Evolutionary conservation across 2,797 vertebrate genomes (phyloP).

Genomic region (Lithobates sylvaticus): DNA sequence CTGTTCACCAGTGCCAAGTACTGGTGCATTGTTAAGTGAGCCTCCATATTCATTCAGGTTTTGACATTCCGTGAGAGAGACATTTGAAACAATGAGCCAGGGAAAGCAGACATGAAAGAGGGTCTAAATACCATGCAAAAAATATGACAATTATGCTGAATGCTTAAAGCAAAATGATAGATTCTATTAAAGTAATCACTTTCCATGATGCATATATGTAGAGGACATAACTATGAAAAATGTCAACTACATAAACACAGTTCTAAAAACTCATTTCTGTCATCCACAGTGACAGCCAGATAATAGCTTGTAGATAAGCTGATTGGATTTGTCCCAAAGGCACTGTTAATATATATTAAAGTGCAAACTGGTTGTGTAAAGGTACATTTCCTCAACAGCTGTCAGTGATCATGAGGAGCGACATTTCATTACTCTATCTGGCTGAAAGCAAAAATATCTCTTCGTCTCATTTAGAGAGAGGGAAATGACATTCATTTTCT

Average conservation of each 20-base stretch:
- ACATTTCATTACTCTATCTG: slow-evolving; percentile 22
- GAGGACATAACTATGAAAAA: slow-evolving; percentile 34
- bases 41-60: slow-evolving; percentile 9
- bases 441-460: slow-evolving; percentile 42
- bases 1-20: slow-evolving; percentile 21
- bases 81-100: slow-evolving; percentile 22
- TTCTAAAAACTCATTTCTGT: slow-evolving; percentile 54
- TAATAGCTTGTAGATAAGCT: slow-evolving; percentile 10
- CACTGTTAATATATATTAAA: slow-evolving; percentile 42
- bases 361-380: slow-evolving; percentile 37
- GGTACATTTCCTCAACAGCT: slow-evolving; percentile 57
- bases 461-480: slow-evolving; percentile 33
- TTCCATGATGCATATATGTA: slow-evolving; percentile 47
- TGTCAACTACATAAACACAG: slow-evolving; percentile 35
- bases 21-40: neutral
- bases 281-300: slow-evolving; percentile 45
- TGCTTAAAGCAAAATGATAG: slow-evolving; percentile 56
- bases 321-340: slow-evolving; percentile 60
- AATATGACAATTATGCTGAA: slow-evolving; percentile 34
- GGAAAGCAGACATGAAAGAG: slow-evolving; percentile 27
- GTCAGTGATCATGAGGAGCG: slow-evolving; percentile 38
- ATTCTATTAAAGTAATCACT: slow-evolving; percentile 60
- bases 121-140: slow-evolving; percentile 34
- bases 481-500: slow-evolving; percentile 28
- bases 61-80: slow-evolving; percentile 34